These are phyloP conservation scores for Agonopterix alstromeriana DNA, from an alignment of 2,888 invertebrate species.

Conservation along the genomic window DNA sequence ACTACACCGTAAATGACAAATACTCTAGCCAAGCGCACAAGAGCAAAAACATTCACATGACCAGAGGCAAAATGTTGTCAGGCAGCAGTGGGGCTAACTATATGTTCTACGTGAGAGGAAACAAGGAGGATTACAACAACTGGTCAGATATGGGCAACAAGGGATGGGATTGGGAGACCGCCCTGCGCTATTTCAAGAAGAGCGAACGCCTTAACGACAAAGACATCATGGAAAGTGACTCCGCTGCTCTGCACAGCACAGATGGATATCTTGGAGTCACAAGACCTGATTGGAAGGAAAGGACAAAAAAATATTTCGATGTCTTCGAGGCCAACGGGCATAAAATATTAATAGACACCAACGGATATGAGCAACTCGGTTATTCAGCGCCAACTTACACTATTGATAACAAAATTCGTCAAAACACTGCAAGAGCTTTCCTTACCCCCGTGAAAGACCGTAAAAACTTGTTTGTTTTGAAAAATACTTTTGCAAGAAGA, in stretches of 20 bases:
- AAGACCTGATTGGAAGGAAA: conserved; percentile 31
- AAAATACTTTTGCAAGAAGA: conserved; percentile 27
- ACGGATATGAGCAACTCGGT: conserved; percentile 27
- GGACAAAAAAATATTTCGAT: conserved; percentile 39
- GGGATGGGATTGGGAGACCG: conserved; percentile 31
- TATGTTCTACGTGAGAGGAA: conserved; percentile 81
- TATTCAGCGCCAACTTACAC: conserved; percentile 22
- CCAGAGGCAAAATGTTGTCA: conserved; percentile 80
- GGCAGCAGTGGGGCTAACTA: conserved; percentile 80
- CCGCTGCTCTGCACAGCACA: conserved; percentile 29
- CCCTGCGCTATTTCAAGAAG: conserved; percentile 29
- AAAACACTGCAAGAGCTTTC: conserved; percentile 28
- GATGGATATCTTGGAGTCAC: conserved; percentile 24
- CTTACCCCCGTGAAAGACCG: conserved; percentile 23
- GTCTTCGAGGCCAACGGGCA: conserved; percentile 29
- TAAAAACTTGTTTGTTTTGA: conserved; percentile 28
- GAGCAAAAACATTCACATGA: conserved; percentile 35
- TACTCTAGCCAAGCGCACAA: conserved; percentile 19
- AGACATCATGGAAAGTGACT: conserved; percentile 20
- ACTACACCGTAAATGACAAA: conserved; percentile 24
- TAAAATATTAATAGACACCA: conserved; percentile 23
- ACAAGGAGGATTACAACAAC: conserved; percentile 76
- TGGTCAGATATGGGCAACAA: conserved; percentile 81
- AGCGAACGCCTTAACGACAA: conserved; percentile 21
- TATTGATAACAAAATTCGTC: conserved; percentile 20